Evolutionary conservation across 2,888 invertebrate species (phyloP), one percentile per base, ranked within the genome.

Genomic region (Odontocolon sp.): DNA sequence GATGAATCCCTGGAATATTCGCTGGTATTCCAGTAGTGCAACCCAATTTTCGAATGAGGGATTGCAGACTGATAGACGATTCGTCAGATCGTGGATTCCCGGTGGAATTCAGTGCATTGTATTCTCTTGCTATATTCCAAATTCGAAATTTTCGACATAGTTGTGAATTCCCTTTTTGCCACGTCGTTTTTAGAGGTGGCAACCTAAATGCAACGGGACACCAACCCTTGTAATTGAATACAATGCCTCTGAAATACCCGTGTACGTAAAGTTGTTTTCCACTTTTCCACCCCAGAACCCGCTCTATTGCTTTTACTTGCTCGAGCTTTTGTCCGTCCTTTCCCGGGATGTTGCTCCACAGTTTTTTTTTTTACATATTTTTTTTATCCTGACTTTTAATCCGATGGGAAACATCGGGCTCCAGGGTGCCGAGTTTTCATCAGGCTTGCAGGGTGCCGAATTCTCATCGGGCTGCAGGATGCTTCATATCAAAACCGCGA

Each of bases 181-280:
- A 47, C 16, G 9, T 18, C 23, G 16, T 71, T 77, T 61, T 63
- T 52, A 23, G 47, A 38, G 56, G 16, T 45, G 61, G 31, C 26
- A 28, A 33, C 33, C 40, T 14, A 5, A 47, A 36, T 26, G 40
- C 63, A 14, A 31, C 11, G 26, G 23, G 40, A 71, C 50, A 56
- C 47, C 47, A 50, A 61, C 67, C 63, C 50, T 56, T 76, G 71
- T 76, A 71, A 76, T 76, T 76, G 71, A 67, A 76, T 71, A 63
- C 71, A 71, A 63, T 50, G 63, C 63, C 52, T 63, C 70, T 21
- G 56, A 31, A 54, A 63, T 63, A 63, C 36, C 63, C 4, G 14
- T 61, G 8, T 47, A 16, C 14, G 50, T 36, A 50, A 50, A 75
- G 66, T 70, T 47, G 26, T 31, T 54, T 16, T 21, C 56, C 11